Evolutionary conservation across 2,797 vertebrate species (phyloP).

Genomic region (Rhinogobio ventralis): DNA sequence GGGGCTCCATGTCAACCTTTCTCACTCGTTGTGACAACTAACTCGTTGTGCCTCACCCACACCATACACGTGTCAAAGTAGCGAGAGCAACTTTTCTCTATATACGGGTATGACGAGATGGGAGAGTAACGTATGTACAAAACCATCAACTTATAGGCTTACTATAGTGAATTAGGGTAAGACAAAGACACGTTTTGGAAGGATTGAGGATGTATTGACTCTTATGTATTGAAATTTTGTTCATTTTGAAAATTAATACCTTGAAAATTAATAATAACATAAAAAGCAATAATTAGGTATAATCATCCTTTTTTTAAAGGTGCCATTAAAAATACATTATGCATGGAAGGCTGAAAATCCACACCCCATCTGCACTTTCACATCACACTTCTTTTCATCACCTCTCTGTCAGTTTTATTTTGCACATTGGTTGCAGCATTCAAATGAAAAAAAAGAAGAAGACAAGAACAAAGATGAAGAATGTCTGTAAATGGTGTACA

Average conservation of each 20-base stretch:
- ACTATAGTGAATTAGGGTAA: neutral
- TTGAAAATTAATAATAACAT: neutral
- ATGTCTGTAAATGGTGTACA: constrained; percentile 46
- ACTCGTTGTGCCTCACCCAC: neutral
- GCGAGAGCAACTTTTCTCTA: neutral
- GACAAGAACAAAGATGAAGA: constrained; percentile 10
- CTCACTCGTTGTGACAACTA: neutral
- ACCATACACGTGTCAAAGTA: neutral
- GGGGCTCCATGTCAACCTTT: no score
- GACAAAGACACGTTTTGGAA: neutral
- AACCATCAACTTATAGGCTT: neutral
- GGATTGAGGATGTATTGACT: neutral
- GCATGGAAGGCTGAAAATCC: neutral
- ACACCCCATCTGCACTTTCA: constrained; percentile 4
- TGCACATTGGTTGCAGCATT: constrained; percentile 19
- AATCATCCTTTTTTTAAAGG: neutral
- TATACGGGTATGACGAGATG: neutral
- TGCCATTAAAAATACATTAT: neutral
- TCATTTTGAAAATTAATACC: neutral
- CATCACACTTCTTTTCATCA: constrained; percentile 14
- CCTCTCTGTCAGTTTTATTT: constrained; percentile 13
- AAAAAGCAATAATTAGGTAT: neutral
- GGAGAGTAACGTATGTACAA: neutral
- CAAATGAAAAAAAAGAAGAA: neutral
- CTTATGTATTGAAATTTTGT: neutral